These are phyloP conservation scores for Hemibagrus wyckioides DNA, from an alignment of 2,113 vertebrate genomes.

Conservation along the genomic window DNA sequence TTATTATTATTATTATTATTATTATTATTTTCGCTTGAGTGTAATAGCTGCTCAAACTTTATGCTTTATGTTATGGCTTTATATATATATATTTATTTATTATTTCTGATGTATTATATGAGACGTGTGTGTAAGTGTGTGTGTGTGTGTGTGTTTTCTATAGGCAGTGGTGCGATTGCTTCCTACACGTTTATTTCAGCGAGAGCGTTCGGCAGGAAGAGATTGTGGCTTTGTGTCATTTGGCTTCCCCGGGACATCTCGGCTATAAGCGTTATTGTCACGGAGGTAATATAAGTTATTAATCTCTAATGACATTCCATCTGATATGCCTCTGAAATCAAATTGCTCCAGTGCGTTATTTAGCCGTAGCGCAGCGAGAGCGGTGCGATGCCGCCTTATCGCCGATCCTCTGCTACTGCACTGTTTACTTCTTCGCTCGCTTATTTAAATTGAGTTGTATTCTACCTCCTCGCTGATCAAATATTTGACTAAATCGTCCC, in stretches of 20 bases:
- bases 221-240: constrained; percentile 56
- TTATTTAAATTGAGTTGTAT: constrained; percentile 55
- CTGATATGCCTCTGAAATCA: constrained; percentile 52
- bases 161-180: constrained; percentile 47
- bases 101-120: constrained; percentile 56
- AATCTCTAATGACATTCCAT: constrained; percentile 55
- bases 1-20: constrained; percentile 41
- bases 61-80: constrained; percentile 45
- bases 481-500: constrained; percentile 36
- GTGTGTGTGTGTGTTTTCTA: constrained; percentile 36
- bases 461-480: constrained; percentile 32
- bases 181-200: constrained; percentile 53
- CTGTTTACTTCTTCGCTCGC: constrained; percentile 32
- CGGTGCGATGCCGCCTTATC: constrained; percentile 13
- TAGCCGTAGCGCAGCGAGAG: constrained; percentile 22
- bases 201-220: constrained; percentile 51
- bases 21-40: constrained; percentile 47
- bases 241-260: constrained; percentile 56
- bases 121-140: neutral
- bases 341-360: constrained; percentile 50
- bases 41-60: constrained; percentile 50
- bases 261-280: constrained; percentile 50
- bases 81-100: constrained; percentile 56
- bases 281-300: constrained; percentile 59
- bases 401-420: constrained; percentile 27